These are phyloP conservation scores for Phylloscopus collybita DNA, from an alignment of 2,797 vertebrate genomes.

Conservation along the genomic window DNA sequence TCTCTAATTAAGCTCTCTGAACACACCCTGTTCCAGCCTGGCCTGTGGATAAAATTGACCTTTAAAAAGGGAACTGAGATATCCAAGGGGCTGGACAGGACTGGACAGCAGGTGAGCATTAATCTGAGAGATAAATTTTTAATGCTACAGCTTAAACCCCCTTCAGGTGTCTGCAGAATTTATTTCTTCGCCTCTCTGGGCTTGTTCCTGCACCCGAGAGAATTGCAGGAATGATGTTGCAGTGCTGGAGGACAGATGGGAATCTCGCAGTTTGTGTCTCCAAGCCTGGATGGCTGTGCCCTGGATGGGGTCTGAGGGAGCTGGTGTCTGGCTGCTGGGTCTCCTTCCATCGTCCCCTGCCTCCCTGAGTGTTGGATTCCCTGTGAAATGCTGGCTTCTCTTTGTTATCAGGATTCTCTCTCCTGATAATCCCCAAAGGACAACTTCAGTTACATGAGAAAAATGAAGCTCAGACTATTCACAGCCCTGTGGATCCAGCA, in stretches of 20 bases:
- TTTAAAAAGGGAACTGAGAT: slow-evolving; percentile 9
- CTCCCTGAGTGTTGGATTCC: background rate
- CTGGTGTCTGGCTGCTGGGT: background rate
- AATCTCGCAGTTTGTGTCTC: background rate
- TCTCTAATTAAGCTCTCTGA: background rate
- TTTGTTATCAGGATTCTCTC: too few relatives aligned
- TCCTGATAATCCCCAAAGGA: background rate
- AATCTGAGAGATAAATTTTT: background rate
- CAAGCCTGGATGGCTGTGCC: background rate
- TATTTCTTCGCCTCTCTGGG: background rate
- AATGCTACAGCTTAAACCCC: background rate
- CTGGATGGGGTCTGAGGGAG: background rate
- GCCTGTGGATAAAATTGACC: background rate
- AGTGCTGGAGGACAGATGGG: background rate
- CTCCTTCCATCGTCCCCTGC: background rate
- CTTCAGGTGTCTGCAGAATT: background rate
- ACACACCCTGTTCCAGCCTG: background rate
- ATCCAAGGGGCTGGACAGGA: background rate
- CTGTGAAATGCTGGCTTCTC: background rate
- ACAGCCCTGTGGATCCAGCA: background rate
- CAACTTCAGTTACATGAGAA: background rate
- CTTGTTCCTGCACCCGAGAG: background rate
- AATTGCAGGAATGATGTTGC: background rate
- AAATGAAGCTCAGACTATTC: background rate
- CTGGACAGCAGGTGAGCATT: background rate